These are phyloP conservation scores for Drosophila algonquin DNA, from an alignment of 2,888 invertebrate species.

Conservation along the genomic window DNA sequence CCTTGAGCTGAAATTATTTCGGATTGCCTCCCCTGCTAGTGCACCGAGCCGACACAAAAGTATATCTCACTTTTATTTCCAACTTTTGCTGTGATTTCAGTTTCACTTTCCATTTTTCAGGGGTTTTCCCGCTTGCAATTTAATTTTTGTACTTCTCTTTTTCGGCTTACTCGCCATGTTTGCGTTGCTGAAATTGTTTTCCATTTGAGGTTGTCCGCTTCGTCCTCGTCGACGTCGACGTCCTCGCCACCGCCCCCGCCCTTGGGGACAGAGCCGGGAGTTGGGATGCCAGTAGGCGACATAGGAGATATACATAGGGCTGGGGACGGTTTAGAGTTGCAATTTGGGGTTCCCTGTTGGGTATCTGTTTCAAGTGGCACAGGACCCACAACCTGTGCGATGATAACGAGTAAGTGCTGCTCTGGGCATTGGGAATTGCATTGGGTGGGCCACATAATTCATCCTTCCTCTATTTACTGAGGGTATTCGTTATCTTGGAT, in stretches of 20 bases:
- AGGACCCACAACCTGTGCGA: conserved; percentile 52
- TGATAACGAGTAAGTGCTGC: conserved; percentile 62
- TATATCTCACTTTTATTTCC: conserved; percentile 34
- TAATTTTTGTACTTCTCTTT: conserved; percentile 67
- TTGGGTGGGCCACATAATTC: conserved; percentile 48
- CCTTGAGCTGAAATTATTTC: conserved; percentile 47
- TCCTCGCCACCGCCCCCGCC: conserved; percentile 6
- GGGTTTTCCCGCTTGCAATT: conserved; percentile 53
- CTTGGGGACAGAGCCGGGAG: conserved; percentile 26
- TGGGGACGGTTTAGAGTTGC: conserved; percentile 29
- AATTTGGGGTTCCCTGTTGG: conserved; percentile 41
- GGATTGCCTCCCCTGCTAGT: conserved; percentile 7
- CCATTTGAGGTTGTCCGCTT: conserved; percentile 70
- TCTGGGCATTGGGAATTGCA: conserved; percentile 65
- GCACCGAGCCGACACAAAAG: conserved; percentile 39
- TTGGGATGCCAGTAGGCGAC: background rate
- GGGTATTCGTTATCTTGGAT: conserved; percentile 6
- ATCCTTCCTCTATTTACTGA: conserved; percentile 22
- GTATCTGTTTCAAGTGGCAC: conserved; percentile 65
- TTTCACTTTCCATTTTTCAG: conserved; percentile 41
- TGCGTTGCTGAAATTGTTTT: conserved; percentile 76
- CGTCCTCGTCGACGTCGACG: no score
- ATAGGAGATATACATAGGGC: background rate
- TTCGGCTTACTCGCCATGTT: conserved; percentile 51
- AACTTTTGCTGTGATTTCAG: conserved; percentile 42